Conservation (phyloP, 2,888 invertebrate species). For the Drosophila tanythrix region DNA sequence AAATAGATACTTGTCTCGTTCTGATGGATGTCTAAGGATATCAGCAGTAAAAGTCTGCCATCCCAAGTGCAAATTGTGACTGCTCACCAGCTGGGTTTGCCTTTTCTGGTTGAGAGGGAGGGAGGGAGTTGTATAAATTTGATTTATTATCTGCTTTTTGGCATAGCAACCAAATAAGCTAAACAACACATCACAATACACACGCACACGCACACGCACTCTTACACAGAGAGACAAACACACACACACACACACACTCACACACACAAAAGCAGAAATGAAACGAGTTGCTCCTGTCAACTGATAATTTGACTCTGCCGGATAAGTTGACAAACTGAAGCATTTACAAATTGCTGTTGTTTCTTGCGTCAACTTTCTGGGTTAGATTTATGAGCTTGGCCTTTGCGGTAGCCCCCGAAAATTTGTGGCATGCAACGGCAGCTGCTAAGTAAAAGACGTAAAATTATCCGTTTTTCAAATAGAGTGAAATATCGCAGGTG, state of each 20-base stretch:
- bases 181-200: conserved; percentile 18
- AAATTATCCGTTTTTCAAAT: background rate
- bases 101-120: conserved; percentile 12
- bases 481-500: background rate
- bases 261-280: conserved; percentile 12
- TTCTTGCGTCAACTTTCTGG: conserved; percentile 25
- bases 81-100: conserved; percentile 16
- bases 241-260: conserved; percentile 9
- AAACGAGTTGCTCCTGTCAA: conserved; percentile 56
- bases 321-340: conserved; percentile 39
- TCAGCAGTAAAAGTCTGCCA: conserved; percentile 16
- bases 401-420: background rate
- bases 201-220: background rate
- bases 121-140: conserved; percentile 45
- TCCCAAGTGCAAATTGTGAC: conserved; percentile 33
- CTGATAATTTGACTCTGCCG: conserved; percentile 61
- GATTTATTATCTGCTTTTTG: conserved; percentile 67
- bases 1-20: conserved; percentile 67
- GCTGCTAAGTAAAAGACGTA: background rate
- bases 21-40: conserved; percentile 66
- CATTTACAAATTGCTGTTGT: conserved; percentile 45
- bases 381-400: conserved; percentile 38
- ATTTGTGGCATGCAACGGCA: background rate
- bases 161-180: conserved; percentile 41
- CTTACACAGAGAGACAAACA: background rate